Conservation (phyloP, 2,797 vertebrate species). For the Simalia tracyae region DNA sequence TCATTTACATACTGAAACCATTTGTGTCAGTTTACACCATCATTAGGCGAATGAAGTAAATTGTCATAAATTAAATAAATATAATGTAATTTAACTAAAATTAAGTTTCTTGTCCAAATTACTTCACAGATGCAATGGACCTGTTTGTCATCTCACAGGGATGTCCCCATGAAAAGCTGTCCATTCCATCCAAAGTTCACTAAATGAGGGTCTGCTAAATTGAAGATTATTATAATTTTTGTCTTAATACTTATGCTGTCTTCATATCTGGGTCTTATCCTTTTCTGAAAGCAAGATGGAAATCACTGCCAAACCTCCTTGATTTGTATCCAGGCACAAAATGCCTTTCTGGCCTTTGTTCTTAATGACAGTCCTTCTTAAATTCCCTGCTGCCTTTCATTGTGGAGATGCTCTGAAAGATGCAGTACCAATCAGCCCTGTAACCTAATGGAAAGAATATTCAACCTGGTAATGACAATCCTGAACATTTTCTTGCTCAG, state of each 20-base stretch:
- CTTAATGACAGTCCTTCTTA: not conserved
- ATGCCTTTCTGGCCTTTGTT: not conserved
- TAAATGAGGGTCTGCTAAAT: not conserved
- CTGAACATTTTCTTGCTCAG: not conserved
- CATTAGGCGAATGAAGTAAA: too few relatives aligned
- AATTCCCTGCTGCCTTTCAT: not conserved
- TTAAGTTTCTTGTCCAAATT: too few relatives aligned
- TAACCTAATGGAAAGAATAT: not conserved
- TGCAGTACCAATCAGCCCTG: not conserved
- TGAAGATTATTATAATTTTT: not conserved
- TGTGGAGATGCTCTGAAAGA: not conserved
- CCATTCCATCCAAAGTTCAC: not conserved
- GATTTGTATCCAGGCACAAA: not conserved
- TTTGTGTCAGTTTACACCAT: too few relatives aligned
- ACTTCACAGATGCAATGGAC: too few relatives aligned
- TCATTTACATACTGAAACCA: too few relatives aligned
- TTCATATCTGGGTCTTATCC: not conserved
- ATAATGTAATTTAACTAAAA: too few relatives aligned
- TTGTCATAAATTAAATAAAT: too few relatives aligned
- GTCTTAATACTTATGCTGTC: not conserved
- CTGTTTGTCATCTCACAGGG: too few relatives aligned
- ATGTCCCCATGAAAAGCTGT: not conserved
- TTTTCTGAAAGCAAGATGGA: not conserved
- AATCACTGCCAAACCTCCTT: not conserved
- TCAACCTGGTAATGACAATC: not conserved